Conservation (phyloP, 2,113 vertebrate genomes). For the Bos taurus region ARS-UCD2.0 NC_037347.1:65035501-65036000, state of each 20-base stretch:
- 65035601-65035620: background rate
- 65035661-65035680: background rate
- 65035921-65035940: background rate
- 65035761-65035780: rapidly evolving
- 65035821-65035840: too few species aligned
- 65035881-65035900: background rate
- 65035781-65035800: background rate
- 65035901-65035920: background rate
- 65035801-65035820: too few species aligned
- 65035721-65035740: background rate
- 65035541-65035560: background rate
- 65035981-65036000: background rate
- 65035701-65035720: background rate
- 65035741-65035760: background rate
- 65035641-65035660: background rate
- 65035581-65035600: background rate
- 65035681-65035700: background rate
- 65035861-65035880: background rate
- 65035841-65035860: rapidly evolving
- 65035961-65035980: background rate
- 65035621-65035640: background rate
- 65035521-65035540: background rate
- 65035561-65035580: background rate
- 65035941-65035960: background rate
- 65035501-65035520: background rate